These are phyloP conservation scores for Ectemnius continuus DNA, from an alignment of 2,888 invertebrate species.

Conservation along the genomic window DNA sequence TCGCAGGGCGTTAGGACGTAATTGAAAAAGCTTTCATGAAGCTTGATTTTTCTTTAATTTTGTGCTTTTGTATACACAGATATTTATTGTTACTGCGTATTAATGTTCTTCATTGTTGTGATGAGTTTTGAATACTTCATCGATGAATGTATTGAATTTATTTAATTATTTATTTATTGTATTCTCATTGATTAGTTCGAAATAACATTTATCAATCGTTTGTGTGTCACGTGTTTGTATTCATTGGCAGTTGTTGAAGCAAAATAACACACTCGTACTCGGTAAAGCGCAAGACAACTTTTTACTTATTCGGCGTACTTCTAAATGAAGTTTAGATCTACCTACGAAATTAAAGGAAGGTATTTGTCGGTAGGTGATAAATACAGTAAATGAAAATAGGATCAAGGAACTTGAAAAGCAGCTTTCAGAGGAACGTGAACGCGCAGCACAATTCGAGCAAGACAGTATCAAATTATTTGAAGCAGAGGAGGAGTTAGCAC, in stretches of 20 bases:
- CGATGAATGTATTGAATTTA: conserved; percentile 27
- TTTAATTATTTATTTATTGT: conserved; percentile 38
- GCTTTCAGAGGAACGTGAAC: conserved; percentile 77
- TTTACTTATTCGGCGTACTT: conserved; percentile 19
- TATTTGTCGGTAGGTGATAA: conserved; percentile 76
- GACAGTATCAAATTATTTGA: conserved; percentile 82
- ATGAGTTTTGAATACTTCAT: neutral
- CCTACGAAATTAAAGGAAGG: conserved; percentile 39
- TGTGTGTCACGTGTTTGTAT: conserved; percentile 29
- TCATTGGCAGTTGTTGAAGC: conserved; percentile 16
- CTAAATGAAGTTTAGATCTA: conserved; percentile 2
- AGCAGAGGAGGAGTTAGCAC: conserved; percentile 83
- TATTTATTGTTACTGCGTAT: conserved; percentile 19
- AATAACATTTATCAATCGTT: conserved; percentile 21
- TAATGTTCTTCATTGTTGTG: conserved; percentile 5
- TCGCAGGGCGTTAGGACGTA: conserved; percentile 35
- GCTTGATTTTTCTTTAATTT: conserved; percentile 32
- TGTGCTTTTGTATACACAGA: conserved; percentile 32
- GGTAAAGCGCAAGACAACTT: conserved; percentile 14
- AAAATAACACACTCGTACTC: conserved; percentile 3
- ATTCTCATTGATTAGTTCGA: conserved; percentile 25
- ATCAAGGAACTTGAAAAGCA: conserved; percentile 79
- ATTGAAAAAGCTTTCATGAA: conserved; percentile 27
- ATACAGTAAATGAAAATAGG: conserved; percentile 77
- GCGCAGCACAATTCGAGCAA: conserved; percentile 78